These are phyloP conservation scores for Sakesphorus luctuosus DNA, from an alignment of 2,113 vertebrate species.

Conservation along the genomic window DNA sequence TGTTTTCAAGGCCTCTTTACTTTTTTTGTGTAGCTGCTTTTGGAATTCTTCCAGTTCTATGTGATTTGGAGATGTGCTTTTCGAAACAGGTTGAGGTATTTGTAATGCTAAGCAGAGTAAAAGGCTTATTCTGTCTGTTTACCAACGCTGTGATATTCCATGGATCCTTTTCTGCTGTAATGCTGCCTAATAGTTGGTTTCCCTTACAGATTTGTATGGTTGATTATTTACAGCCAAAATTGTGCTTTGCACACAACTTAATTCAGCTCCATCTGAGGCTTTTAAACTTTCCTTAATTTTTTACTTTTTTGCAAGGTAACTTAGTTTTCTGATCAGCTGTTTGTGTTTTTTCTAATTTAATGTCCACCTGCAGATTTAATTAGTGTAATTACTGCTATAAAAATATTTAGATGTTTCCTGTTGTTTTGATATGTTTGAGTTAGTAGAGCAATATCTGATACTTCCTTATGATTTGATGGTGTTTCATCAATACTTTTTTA, in stretches of 20 bases:
- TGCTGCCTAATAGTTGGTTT: slow-evolving; percentile 20
- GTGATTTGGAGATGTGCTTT: slow-evolving; percentile 13
- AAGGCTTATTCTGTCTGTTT: not conserved
- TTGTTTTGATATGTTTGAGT: not conserved
- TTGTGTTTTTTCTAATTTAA: not conserved
- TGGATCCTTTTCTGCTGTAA: not conserved
- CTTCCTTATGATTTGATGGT: not conserved
- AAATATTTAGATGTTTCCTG: not conserved
- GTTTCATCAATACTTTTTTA: not conserved
- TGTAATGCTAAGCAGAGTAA: not conserved
- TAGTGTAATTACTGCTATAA: not conserved
- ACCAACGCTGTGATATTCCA: not conserved
- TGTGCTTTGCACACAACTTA: not conserved
- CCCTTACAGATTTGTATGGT: not conserved
- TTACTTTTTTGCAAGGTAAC: not conserved
- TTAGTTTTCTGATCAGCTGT: not conserved
- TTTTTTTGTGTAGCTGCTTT: not conserved
- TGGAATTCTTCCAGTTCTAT: not conserved
- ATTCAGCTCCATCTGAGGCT: not conserved
- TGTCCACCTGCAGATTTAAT: not conserved
- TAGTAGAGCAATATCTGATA: not conserved
- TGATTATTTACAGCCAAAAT: not conserved
- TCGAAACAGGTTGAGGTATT: slow-evolving; percentile 13
- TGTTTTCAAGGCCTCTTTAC: not conserved
- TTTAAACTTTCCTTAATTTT: not conserved